These are phyloP conservation scores for Babylonia areolata DNA, from an alignment of 1,140 invertebrate species.

Conservation along the genomic window DNA sequence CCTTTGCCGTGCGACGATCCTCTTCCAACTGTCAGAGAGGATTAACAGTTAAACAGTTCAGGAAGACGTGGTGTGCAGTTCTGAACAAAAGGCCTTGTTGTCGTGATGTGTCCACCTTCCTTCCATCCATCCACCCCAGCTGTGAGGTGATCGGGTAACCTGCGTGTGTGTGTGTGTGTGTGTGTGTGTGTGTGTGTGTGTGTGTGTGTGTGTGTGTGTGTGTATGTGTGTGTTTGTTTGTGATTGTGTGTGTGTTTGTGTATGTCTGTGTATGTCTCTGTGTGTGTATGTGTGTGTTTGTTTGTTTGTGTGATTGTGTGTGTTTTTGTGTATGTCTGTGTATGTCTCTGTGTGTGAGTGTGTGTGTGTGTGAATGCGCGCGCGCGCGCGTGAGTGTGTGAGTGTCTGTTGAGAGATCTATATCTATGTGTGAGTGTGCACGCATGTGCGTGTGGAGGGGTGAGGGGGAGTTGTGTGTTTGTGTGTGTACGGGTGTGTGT, in stretches of 20 bases:
- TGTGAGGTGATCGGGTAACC: too few species aligned
- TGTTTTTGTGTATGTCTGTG: not conserved
- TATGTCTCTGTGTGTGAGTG: not conserved
- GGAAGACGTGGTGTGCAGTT: too few species aligned
- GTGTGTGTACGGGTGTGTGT: not conserved
- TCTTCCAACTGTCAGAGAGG: too few species aligned
- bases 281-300: too few species aligned
- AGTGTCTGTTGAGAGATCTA: not conserved
- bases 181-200: not conserved
- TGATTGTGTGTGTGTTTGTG: too few species aligned
- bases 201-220: conserved; percentile 17
- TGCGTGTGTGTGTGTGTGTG: not conserved
- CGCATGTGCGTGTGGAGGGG: not conserved
- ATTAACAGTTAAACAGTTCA: too few species aligned
- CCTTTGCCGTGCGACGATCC: too few species aligned
- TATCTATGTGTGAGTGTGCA: not conserved
- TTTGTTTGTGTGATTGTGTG: not conserved
- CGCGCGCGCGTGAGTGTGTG: not conserved
- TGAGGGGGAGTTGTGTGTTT: not conserved
- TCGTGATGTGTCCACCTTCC: too few species aligned
- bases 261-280: too few species aligned
- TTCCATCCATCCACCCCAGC: too few species aligned
- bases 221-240: too few species aligned
- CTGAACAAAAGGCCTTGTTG: too few species aligned
- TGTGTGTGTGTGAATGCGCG: not conserved